Evolutionary conservation across 2,888 invertebrate species (phyloP).

Genomic region (Tanytarsus gracilentus): DNA sequence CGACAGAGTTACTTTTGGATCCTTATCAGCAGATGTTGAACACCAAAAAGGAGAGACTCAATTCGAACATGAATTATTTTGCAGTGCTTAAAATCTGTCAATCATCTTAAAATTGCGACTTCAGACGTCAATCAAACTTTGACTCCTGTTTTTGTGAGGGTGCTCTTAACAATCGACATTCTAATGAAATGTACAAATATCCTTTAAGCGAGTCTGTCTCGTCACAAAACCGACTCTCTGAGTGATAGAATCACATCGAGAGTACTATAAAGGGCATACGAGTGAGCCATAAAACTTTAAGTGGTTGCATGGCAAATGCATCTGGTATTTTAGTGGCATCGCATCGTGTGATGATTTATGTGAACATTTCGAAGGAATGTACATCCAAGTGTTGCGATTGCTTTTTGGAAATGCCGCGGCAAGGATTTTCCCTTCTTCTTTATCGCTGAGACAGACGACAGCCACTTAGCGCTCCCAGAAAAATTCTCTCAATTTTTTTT

Average conservation of each 20-base stretch:
- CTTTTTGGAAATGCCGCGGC: conserved; percentile 11
- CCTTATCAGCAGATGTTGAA: too few species aligned
- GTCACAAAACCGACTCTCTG: neutral
- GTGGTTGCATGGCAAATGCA: conserved; percentile 20
- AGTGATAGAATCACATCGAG: neutral
- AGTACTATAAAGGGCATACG: conserved; percentile 1
- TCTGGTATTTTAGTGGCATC: conserved; percentile 14
- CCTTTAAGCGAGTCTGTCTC: neutral
- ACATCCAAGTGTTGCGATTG: conserved; percentile 5
- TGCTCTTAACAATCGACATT: too few species aligned
- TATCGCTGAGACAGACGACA: conserved; percentile 8
- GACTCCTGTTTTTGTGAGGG: too few species aligned
- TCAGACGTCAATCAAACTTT: neutral
- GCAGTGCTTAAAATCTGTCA: neutral
- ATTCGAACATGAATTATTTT: too few species aligned
- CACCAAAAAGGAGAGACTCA: too few species aligned
- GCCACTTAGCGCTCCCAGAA: conserved; percentile 6
- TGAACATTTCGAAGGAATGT: neutral
- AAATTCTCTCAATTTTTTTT: neutral
- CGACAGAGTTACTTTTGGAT: neutral
- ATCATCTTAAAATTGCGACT: neutral
- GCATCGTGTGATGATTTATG: conserved; percentile 17
- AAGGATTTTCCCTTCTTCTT: neutral
- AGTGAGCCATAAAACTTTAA: conserved; percentile 22
- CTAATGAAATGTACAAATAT: conserved; percentile 17